phyloP scores from a whole-genome alignment of 2,113 vertebrate species.

The Nothoprocta perdicaria region DNA sequence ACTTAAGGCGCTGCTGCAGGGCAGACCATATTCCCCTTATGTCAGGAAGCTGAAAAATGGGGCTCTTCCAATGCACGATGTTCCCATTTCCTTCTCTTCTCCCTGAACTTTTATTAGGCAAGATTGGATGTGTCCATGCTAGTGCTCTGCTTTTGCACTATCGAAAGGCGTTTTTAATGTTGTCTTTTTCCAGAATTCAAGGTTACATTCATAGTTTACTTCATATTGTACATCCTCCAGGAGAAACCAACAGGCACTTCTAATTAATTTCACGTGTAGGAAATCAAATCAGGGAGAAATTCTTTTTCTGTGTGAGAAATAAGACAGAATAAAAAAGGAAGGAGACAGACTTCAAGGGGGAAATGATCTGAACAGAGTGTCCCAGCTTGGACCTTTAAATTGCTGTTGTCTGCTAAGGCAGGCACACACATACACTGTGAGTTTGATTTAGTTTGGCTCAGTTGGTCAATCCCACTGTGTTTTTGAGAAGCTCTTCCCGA shows the following conservation, averaged over 20 bases:
- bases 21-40: neutral
- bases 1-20: neutral
- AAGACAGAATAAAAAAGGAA: neutral
- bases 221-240: accelerated
- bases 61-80: neutral
- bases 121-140: accelerated
- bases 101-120: neutral
- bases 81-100: neutral
- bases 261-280: neutral
- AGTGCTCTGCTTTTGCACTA: neutral
- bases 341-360: neutral
- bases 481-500: neutral
- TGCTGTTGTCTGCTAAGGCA: neutral
- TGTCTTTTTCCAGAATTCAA: neutral
- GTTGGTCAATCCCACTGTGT: neutral
- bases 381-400: neutral
- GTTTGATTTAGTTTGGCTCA: neutral
- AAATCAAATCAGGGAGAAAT: neutral
- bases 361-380: neutral
- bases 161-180: neutral
- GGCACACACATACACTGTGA: accelerated
- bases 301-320: neutral
- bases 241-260: neutral
- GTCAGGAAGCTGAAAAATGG: neutral
- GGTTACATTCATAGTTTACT: neutral